These are phyloP conservation scores for Misgurnus mizolepis DNA, from an alignment of 2,113 vertebrate genomes.

Conservation along the genomic window DNA sequence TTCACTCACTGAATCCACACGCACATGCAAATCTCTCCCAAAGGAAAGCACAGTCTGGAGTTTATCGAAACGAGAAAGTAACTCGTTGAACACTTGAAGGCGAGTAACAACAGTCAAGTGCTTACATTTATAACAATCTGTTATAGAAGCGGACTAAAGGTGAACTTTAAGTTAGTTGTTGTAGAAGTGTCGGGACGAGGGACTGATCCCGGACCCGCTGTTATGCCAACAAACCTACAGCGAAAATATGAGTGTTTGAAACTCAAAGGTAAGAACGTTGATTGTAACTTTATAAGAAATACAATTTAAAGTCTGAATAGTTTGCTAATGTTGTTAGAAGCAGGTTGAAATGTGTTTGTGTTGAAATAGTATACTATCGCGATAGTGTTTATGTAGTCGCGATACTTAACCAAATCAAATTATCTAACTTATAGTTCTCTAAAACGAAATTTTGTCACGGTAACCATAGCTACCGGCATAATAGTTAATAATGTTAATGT, in stretches of 20 bases:
- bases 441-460: background rate
- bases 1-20: background rate
- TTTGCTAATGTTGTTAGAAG: background rate
- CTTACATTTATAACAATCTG: background rate
- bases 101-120: background rate
- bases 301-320: background rate
- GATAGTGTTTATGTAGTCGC: background rate
- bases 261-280: background rate
- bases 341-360: background rate
- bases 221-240: background rate
- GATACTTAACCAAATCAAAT: background rate
- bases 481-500: background rate
- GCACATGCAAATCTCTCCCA: background rate
- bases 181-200: background rate
- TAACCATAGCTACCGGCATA: background rate
- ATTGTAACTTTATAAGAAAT: background rate
- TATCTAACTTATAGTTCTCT: background rate
- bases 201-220: constrained; percentile 24
- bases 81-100: background rate
- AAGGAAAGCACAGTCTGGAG: background rate
- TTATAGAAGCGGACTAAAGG: background rate
- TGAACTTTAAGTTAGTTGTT: constrained; percentile 6
- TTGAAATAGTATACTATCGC: background rate
- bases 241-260: background rate
- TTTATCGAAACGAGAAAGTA: background rate